Evolutionary conservation across 64 coral and sea anemone genomes (phyloP).

Genomic region (Platygyra sinensis): DNA sequence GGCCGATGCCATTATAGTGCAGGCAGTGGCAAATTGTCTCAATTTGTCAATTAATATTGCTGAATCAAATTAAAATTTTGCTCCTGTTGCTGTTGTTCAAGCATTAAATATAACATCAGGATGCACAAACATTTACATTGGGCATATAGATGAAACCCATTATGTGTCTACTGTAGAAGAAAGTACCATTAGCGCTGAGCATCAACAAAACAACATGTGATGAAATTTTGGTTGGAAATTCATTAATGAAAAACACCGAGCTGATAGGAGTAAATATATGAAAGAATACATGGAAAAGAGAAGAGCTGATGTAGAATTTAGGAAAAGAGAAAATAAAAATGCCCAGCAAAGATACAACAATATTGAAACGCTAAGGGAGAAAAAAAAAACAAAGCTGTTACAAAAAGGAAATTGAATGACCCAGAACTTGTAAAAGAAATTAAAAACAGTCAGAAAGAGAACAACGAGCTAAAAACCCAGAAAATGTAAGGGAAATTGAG

Average conservation of each 20-base stretch:
- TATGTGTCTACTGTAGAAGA: no score
- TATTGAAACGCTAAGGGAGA: not conserved
- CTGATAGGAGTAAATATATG: not conserved
- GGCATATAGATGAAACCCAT: conserved; percentile 21
- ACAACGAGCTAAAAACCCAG: not conserved
- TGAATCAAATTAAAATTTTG: no score
- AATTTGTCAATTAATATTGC: no score
- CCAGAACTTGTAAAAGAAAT: conserved; percentile 1
- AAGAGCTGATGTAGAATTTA: conserved; percentile 25
- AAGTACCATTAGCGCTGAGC: not conserved
- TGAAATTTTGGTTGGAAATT: not conserved
- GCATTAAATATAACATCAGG: conserved; percentile 1
- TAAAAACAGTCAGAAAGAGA: not conserved
- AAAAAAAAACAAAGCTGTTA: not conserved
- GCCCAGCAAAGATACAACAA: not conserved
- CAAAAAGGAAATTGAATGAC: not conserved
- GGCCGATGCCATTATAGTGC: no score
- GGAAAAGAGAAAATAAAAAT: not conserved
- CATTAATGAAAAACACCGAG: not conserved
- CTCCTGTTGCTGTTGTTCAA: conserved; percentile 15
- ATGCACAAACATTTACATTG: conserved; percentile 30
- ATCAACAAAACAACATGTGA: not conserved
- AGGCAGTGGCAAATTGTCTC: conserved; percentile 25
- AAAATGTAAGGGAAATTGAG: no score
- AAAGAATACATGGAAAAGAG: conserved; percentile 45